Percentiles rank a stretch among this genome's conserved stretches.
Evolutionary conservation across 2,888 invertebrate genomes (phyloP).

Genomic region (Isoperla grammatica): DNA sequence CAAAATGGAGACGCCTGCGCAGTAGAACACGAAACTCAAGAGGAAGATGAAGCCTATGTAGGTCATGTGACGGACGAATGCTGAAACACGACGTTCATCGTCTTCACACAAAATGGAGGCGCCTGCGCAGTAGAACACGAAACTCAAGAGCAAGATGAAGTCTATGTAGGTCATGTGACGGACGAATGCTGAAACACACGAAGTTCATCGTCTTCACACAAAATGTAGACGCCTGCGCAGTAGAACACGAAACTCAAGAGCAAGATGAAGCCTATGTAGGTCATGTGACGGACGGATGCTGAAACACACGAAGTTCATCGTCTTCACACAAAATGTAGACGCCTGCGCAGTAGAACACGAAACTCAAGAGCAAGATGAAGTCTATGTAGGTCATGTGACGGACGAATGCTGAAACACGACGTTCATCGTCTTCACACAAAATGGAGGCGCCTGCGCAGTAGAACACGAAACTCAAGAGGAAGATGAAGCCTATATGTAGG

Average conservation of each 20-base stretch:
- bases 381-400: constrained; percentile 54
- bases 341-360: constrained; percentile 54
- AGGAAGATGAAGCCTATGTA: constrained; percentile 54
- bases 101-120: constrained; percentile 49
- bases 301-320: too few species aligned
- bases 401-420: constrained; percentile 48
- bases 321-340: constrained; percentile 51
- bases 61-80: constrained; percentile 52
- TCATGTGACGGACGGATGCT: constrained; percentile 54
- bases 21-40: constrained; percentile 52
- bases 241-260: constrained; percentile 54
- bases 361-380: constrained; percentile 51
- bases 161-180: constrained; percentile 54
- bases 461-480: constrained; percentile 51
- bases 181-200: constrained; percentile 47
- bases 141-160: constrained; percentile 51
- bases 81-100: constrained; percentile 46
- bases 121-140: constrained; percentile 54
- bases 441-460: constrained; percentile 54
- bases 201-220: too few species aligned
- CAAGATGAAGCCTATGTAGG: constrained; percentile 53
- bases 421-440: too few species aligned
- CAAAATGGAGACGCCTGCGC: constrained; percentile 51
- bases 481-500: constrained; percentile 53
- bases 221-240: constrained; percentile 51